These are phyloP conservation scores for Anabacerthia variegaticeps DNA, from an alignment of 2,797 vertebrate species.

Conservation along the genomic window DNA sequence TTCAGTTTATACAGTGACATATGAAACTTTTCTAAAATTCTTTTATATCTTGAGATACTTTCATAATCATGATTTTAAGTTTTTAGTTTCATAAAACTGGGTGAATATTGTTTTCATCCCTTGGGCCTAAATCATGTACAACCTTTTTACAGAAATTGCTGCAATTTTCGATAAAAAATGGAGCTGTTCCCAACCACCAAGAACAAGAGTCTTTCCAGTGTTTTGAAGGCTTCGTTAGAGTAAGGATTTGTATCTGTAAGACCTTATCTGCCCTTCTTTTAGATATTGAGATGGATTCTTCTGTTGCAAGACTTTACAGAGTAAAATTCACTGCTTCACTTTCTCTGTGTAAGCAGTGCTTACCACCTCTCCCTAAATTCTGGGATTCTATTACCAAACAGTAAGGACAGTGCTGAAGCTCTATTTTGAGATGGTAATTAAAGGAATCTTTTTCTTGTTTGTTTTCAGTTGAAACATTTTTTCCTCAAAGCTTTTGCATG, in stretches of 20 bases:
- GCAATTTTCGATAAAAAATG: neutral
- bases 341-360: neutral
- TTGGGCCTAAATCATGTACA: neutral
- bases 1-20: neutral
- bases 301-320: neutral
- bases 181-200: neutral
- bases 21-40: neutral
- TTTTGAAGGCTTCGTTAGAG: neutral
- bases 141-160: neutral
- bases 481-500: neutral
- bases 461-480: neutral
- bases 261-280: conserved; percentile 5
- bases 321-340: neutral
- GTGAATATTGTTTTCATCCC: neutral
- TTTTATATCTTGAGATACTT: neutral
- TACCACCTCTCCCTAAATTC: neutral
- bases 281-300: neutral
- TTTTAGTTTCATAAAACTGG: neutral
- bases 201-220: neutral
- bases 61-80: neutral
- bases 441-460: neutral
- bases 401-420: neutral
- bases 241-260: neutral
- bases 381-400: neutral
- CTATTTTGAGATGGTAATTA: neutral